Evolutionary conservation across 37 sponge, comb jelly and placozoan genomes (phyloP).

Genomic region (Spongilla lacustris): DNA sequence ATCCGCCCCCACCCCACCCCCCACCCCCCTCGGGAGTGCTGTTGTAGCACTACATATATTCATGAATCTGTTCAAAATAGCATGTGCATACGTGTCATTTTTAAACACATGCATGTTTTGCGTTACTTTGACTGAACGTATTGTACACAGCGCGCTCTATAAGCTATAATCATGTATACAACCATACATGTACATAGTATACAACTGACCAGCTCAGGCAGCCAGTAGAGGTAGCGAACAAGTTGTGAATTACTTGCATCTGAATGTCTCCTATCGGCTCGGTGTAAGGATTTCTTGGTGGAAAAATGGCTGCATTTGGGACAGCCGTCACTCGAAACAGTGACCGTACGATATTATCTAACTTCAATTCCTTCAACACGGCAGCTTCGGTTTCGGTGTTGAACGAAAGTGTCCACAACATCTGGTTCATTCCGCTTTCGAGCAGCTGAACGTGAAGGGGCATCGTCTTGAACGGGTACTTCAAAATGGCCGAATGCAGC

Average conservation of each 20-base stretch:
- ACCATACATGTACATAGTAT: too few species aligned
- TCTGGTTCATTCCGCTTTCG: background rate
- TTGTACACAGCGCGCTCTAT: too few species aligned
- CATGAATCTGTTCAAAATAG: too few species aligned
- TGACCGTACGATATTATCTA: background rate
- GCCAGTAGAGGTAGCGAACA: background rate
- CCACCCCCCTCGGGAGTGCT: too few species aligned
- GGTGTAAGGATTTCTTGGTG: background rate
- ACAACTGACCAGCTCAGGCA: background rate
- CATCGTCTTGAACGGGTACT: background rate
- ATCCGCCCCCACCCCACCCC: too few species aligned
- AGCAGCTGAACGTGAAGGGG: constrained; percentile 22
- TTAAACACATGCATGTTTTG: too few species aligned
- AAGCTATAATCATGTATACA: too few species aligned
- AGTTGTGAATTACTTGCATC: background rate
- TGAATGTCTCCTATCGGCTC: background rate
- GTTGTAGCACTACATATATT: too few species aligned
- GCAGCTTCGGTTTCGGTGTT: background rate
- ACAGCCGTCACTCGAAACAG: background rate
- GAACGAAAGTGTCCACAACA: background rate
- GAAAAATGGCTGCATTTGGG: background rate
- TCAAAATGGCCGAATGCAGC: background rate
- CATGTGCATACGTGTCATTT: too few species aligned
- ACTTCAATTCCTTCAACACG: background rate
- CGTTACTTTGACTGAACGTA: too few species aligned